phyloP scores from a whole-genome alignment of 2,113 vertebrate genomes.

The Numida meleagris region DNA sequence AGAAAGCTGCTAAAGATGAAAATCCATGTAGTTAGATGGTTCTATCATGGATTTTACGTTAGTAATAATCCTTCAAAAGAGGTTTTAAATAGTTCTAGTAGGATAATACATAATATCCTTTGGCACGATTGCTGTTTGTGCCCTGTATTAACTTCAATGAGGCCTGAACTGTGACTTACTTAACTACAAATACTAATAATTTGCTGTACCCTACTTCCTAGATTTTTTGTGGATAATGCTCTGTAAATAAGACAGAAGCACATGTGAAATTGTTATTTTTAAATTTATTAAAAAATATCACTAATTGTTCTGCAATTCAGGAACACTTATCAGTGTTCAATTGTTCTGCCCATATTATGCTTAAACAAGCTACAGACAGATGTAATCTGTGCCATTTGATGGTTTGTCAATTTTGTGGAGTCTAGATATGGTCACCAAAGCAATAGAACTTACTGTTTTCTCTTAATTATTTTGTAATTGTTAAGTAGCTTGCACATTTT shows the following conservation, averaged over 20 bases:
- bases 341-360: neutral
- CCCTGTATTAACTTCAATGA: neutral
- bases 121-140: neutral
- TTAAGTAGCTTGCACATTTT: neutral
- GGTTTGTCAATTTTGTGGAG: neutral
- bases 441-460: neutral
- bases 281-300: neutral
- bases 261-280: neutral
- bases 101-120: neutral
- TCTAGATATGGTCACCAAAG: neutral
- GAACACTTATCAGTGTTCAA: neutral
- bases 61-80: neutral
- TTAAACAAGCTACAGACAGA: neutral
- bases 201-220: neutral
- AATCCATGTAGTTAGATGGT: neutral
- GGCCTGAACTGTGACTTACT: neutral
- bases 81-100: neutral
- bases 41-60: neutral
- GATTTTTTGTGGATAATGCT: neutral
- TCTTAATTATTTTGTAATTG: neutral
- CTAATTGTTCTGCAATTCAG: neutral
- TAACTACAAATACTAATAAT: neutral
- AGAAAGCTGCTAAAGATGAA: neutral
- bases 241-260: neutral
- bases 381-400: neutral